Evolutionary conservation across 1,140 invertebrate genomes (phyloP), one percentile per base, ranked within the genome.

Genomic region (Euura lappo): DNA sequence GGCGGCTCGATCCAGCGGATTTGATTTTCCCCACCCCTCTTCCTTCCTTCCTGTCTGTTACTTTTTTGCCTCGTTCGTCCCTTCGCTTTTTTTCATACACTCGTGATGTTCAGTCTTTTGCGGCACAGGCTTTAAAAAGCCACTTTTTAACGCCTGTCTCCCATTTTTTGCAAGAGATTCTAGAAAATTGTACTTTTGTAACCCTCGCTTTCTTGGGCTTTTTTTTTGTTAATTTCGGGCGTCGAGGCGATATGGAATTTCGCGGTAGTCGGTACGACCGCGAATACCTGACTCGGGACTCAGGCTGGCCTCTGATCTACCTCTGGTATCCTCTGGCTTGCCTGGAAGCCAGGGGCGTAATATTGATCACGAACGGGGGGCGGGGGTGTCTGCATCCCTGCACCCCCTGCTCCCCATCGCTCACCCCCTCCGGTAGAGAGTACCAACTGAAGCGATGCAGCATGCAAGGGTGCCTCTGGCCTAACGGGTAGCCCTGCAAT

Each of bases 301-400:
- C 28, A 28, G 28, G 28, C 28, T 28, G 28, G 72, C 81, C 78
- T 79, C 82, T 83, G 85, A 84, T 85, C 82, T 85, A 80, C 80
- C 80, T 86, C 85, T 75, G 79, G 80, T 78, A 83, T 79, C 70
- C 43, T 64, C 81, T 73, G 76, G 84, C 84, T 85, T 84, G 80
- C 82, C 83, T 86, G 81, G 83, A 83, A 81, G 80, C 78, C 80
- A 78, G 80, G 83, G 80, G 79, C 84, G 84, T 84, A 86, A 86
- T 87, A 87, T 86, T 87, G 86, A 87, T 87, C 84, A 86, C 85
- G 84, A 82, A 79, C 79, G 83, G 72, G 75, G 80, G 69, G 78
- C 79, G 78, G 77, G 83, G 78, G 78, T 85, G 85, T 86, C 85
- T 86, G 84, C 84, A 28, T 28, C 28, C 28, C 28, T 28, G 28